phyloP scores from a whole-genome alignment of 2,113 vertebrate species.

The Anas platyrhynchos region DNA sequence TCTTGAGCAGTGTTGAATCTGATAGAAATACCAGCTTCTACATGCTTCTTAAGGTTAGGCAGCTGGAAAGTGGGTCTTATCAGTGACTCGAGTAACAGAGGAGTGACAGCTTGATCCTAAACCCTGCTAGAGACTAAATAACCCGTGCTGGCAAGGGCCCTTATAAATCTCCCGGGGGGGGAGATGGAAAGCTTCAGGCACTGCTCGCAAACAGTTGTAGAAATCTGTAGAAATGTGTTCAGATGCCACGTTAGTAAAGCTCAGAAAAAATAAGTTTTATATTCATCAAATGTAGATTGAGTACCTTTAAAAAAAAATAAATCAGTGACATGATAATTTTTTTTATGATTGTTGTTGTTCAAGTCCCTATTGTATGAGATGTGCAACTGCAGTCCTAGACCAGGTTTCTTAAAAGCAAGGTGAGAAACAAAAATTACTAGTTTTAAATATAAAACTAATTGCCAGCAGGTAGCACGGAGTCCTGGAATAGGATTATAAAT shows the following conservation, averaged over 20 bases:
- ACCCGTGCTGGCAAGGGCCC: accelerated
- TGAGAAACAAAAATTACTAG: not conserved
- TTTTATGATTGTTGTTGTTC: accelerated
- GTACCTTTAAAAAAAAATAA: not conserved
- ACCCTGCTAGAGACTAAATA: not conserved
- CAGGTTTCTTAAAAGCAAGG: not conserved
- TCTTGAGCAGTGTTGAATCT: not conserved
- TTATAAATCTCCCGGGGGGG: not conserved
- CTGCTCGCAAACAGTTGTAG: not conserved
- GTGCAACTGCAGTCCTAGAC: not conserved
- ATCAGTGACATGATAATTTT: not conserved
- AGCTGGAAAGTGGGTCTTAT: not conserved
- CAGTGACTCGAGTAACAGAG: not conserved
- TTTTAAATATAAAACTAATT: not conserved
- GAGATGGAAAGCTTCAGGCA: not conserved
- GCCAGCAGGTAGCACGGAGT: not conserved
- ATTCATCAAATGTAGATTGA: not conserved
- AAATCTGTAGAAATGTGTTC: not conserved
- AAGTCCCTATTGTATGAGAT: not conserved
- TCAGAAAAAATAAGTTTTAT: not conserved
- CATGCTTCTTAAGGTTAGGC: not conserved
- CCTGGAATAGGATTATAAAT: not conserved
- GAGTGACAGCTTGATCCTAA: not conserved
- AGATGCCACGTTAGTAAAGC: accelerated
- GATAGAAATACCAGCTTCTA: not conserved